These are phyloP conservation scores for Idris sp. DNA, from an alignment of 1,140 invertebrate species.

Conservation along the genomic window DNA sequence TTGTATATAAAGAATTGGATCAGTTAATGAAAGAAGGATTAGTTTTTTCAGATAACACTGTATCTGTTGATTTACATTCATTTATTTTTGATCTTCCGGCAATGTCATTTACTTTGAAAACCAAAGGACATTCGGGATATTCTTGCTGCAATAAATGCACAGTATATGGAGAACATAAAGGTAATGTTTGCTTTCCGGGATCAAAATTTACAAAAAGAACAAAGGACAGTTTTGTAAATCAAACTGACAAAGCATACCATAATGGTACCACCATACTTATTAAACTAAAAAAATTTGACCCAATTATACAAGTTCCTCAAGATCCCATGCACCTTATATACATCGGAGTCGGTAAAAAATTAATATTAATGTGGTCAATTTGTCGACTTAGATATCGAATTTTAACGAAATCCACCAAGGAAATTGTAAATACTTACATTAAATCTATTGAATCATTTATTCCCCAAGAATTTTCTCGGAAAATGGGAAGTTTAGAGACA, in stretches of 20 bases:
- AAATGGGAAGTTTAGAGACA: constrained; percentile 49
- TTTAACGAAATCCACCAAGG: not conserved
- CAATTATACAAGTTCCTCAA: constrained; percentile 30
- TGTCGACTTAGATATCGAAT: not conserved
- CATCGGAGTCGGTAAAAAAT: constrained; percentile 7
- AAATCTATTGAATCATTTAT: constrained; percentile 27
- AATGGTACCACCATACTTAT: constrained; percentile 19
- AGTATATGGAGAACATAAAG: constrained; percentile 11
- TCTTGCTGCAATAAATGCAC: constrained; percentile 54
- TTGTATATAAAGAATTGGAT: constrained; percentile 35
- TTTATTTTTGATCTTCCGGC: constrained; percentile 59
- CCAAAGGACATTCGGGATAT: constrained; percentile 53
- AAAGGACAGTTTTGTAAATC: constrained; percentile 19
- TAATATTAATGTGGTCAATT: constrained; percentile 10
- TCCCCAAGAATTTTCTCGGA: constrained; percentile 64
- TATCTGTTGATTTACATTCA: constrained; percentile 27
- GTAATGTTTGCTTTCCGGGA: constrained; percentile 11
- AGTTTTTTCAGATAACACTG: not conserved
- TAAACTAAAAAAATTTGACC: constrained; percentile 29
- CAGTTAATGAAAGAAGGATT: constrained; percentile 17
- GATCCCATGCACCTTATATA: constrained; percentile 35
- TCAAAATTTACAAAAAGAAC: constrained; percentile 9
- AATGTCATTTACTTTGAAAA: constrained; percentile 45
- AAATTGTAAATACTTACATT: constrained; percentile 3
- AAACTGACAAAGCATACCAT: constrained; percentile 24